These are phyloP conservation scores for Latrodectus elegans DNA, from an alignment of 2,888 invertebrate genomes.

Conservation along the genomic window DNA sequence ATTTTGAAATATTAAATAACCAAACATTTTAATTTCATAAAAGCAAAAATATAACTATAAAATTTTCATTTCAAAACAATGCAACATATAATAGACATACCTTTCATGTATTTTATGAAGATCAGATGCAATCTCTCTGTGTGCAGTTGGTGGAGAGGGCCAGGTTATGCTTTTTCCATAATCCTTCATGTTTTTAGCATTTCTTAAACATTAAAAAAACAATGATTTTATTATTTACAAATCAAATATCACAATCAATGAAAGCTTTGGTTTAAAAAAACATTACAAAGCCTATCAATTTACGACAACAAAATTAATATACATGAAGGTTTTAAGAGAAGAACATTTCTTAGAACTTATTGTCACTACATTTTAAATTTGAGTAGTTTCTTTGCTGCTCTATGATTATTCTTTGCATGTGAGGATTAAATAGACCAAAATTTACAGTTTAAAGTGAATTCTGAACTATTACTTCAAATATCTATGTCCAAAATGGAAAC, in stretches of 20 bases:
- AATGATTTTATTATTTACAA: neutral
- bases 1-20: too few species aligned
- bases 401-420: too few species aligned
- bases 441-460: too few species aligned
- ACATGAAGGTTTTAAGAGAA: neutral
- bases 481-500: too few species aligned
- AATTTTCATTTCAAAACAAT: too few species aligned
- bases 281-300: neutral
- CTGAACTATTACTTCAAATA: too few species aligned
- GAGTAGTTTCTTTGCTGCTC: too few species aligned
- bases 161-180: conserved; percentile 86
- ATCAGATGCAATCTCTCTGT: conserved; percentile 79
- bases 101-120: conserved; percentile 72
- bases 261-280: neutral
- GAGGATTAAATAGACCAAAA: too few species aligned
- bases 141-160: conserved; percentile 86
- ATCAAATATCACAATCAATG: neutral
- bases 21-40: too few species aligned
- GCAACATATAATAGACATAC: conserved; percentile 21
- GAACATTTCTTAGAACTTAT: too few species aligned
- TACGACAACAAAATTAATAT: neutral
- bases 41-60: too few species aligned
- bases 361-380: too few species aligned
- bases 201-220: conserved; percentile 73
- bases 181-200: conserved; percentile 82